Evolutionary conservation across 2,113 vertebrate genomes (phyloP).

Genomic region (Motacilla alba): DNA sequence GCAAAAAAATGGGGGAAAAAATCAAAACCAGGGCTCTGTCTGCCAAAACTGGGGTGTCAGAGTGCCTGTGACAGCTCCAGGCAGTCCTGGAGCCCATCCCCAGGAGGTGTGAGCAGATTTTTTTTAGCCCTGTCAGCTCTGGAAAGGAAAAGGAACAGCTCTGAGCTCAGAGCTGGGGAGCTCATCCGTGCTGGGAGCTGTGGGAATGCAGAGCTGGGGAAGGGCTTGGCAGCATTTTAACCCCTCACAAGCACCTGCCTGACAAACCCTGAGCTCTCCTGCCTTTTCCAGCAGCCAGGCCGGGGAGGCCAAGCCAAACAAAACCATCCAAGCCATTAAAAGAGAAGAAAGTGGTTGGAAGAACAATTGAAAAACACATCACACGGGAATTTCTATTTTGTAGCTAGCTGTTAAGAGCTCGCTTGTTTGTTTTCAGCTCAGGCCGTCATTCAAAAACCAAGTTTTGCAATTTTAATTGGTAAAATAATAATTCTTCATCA

Average conservation of each 20-base stretch:
- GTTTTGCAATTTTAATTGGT: neutral
- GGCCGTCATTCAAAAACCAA: neutral
- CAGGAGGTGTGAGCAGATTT: neutral
- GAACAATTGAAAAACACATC: neutral
- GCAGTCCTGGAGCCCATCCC: neutral
- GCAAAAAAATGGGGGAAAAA: neutral
- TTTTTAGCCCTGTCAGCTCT: neutral
- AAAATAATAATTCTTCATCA: neutral
- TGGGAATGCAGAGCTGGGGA: neutral
- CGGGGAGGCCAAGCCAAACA: conserved; percentile 29
- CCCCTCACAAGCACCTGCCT: rapidly evolving
- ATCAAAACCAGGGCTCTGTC: neutral
- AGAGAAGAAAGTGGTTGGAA: neutral
- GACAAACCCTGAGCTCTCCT: neutral
- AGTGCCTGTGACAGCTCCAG: neutral
- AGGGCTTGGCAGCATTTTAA: rapidly evolving
- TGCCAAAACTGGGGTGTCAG: neutral
- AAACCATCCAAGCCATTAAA: neutral
- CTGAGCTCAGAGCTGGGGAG: neutral
- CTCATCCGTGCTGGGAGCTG: neutral
- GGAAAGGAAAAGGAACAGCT: neutral
- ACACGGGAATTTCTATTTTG: neutral
- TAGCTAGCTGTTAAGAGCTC: neutral
- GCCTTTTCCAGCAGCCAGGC: neutral
- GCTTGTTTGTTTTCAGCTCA: neutral